Percentiles rank a stretch among this genome's conserved stretches.
phyloP scores from a whole-genome alignment of 2,797 vertebrate genomes.

The Pampus argenteus region DNA sequence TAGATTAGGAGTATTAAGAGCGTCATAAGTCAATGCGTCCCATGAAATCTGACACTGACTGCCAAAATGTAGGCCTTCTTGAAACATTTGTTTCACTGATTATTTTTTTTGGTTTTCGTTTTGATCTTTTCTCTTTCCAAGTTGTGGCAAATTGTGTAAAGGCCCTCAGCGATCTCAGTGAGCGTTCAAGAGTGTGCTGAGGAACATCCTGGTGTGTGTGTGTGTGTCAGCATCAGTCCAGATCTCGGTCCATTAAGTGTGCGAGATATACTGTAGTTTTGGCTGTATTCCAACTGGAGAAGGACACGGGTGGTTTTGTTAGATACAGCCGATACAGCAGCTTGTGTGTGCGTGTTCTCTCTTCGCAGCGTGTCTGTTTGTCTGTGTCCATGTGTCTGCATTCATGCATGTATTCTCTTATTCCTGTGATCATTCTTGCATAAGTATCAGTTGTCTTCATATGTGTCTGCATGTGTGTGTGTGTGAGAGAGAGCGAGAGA shows the following conservation, averaged over 20 bases:
- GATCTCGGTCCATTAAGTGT: constrained; percentile 50
- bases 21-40: constrained; percentile 32
- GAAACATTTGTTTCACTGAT: constrained; percentile 33
- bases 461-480: neutral
- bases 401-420: constrained; percentile 9
- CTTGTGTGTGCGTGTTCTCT: constrained; percentile 10
- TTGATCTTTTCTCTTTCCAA: constrained; percentile 49
- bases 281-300: constrained; percentile 56
- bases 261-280: constrained; percentile 61
- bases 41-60: constrained; percentile 54
- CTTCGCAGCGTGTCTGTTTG: neutral
- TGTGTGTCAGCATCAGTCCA: constrained; percentile 15
- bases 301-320: constrained; percentile 42
- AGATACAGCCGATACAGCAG: constrained; percentile 40
- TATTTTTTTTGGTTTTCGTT: constrained; percentile 6
- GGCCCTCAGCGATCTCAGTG: constrained; percentile 38
- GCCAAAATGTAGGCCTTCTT: constrained; percentile 31
- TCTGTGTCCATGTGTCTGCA: constrained; percentile 22
- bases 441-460: neutral
- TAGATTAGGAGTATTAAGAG: constrained; percentile 49
- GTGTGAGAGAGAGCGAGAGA: neutral
- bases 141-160: constrained; percentile 46
- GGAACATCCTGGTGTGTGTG: constrained; percentile 25
- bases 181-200: constrained; percentile 29
- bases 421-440: constrained; percentile 23